Base-by-base conservation (phyloP, 2,888 invertebrate species). In the Tyria jacobaeae region DNA sequence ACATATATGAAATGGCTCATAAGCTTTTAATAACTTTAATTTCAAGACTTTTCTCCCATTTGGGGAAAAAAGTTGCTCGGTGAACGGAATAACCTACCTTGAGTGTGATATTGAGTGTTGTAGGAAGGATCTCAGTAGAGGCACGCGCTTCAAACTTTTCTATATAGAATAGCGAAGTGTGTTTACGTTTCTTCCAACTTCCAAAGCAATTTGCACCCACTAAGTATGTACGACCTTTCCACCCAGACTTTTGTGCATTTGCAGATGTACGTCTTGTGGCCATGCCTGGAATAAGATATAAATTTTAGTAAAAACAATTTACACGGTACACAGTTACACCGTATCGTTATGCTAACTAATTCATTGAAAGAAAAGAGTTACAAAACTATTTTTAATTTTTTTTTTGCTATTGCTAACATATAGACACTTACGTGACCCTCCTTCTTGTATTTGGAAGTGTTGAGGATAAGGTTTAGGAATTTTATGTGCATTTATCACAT, bases 401-500 rank as follows among this genome's bases (percentile, higher is more conserved):
- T 17, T 3, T 9, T 15, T 41, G 17, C 7, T 2, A 17, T 17
- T 21, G 17, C 0, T 31, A 31, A 31, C 4, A 31, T 31, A 7
- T 31, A 31, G 21, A 31, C 4, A 61, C 61, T 61, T 35, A 61
- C 56, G 35, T 5, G 35, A 39, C 21, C 86, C 86, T 12, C 80
- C 81, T 25, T 86, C 87, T n/a, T 80, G 67, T 21, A 85, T 71
- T 70, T 68, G 82, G 57, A 89, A 90, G 58, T 83, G 86, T 2
- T 84, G 81, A 1, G 91, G 87, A 66, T 89, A 91, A 0, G 92
- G 80, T 9, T 79, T 66, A 0, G 92, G 92, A n/a, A 91, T 65
- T 1, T 85, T 75, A 56, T 87, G 76, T 0, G 92, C 92, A 0
- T 88, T 87, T 44, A 92, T 81, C 1, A 89, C 87, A 66, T 91